A percentile compares a stretch with the other conserved stretches of the same genome.
Evolutionary conservation across 2,888 invertebrate species (phyloP).

Genomic region (Plagodis pulveraria): DNA sequence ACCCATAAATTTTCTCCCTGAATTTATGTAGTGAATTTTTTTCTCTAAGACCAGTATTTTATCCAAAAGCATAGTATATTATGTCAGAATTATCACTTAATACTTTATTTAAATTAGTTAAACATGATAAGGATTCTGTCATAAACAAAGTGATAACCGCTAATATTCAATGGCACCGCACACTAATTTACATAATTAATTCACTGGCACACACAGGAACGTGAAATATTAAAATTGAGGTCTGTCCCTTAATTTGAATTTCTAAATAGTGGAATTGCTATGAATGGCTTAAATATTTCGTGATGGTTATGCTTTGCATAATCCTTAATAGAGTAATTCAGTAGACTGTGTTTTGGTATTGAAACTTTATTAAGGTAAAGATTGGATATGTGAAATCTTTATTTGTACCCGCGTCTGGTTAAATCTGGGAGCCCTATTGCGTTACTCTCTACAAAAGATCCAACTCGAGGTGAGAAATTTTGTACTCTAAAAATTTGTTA

Average conservation of each 20-base stretch:
- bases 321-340: slow-evolving; percentile 16
- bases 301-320: slow-evolving; percentile 17
- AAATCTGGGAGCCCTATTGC: no score
- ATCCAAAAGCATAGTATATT: no score
- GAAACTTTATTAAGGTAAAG: slow-evolving; percentile 2
- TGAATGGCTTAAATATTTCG: slow-evolving; percentile 25
- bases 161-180: slow-evolving; percentile 68
- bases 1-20: no score
- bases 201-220: slow-evolving; percentile 56
- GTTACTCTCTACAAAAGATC: no score
- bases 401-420: no score
- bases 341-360: slow-evolving; percentile 14
- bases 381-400: no score
- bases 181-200: slow-evolving; percentile 76
- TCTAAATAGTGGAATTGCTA: slow-evolving; percentile 61
- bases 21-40: no score
- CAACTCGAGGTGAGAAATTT: no score
- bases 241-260: slow-evolving; percentile 71
- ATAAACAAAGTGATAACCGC: slow-evolving; percentile 52
- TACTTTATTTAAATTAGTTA: no score
- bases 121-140: slow-evolving; percentile 20
- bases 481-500: no score
- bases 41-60: no score
- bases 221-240: slow-evolving; percentile 67
- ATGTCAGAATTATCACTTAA: no score